Evolutionary conservation across 2,797 vertebrate genomes (phyloP), one percentile per base, ranked within the genome.

Genomic region (Anas georgica): DNA sequence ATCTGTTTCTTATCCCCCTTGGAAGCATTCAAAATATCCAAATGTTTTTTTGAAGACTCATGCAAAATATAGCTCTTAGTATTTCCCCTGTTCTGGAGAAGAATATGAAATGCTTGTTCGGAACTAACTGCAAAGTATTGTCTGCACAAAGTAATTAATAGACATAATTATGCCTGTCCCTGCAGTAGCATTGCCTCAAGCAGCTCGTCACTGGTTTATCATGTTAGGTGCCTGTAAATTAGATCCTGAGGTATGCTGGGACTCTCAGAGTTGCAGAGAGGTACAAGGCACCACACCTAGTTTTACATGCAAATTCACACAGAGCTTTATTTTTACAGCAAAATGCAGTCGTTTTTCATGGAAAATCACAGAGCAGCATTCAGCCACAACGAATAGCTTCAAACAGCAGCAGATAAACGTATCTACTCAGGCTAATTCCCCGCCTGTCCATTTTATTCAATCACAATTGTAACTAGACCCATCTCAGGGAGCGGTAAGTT

Each of bases 1-100:
- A 92, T 91, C 76, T 88, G 63, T 86, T 94, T 80, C 86, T 88
- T 85, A 76, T 93, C 60, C 83, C 14, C 22, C 52, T 55, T 84
- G 58, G 48, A 95, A 73, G 46, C 55, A 76, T 78, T 5, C 46
- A 90, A 78, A 93, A 86, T 58, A 90, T 45, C 62, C 72, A 72
- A 69, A 68, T 81, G 52, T 67, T 83, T 48, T 48, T 88, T 46
- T 74, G 43, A 62, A 70, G 83, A 78, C 15, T 92, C 66, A 33
- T 35, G 20, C 21, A 35, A 85, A 54, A 3, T 78, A 4, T 3
- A 77, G 4, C 17, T 87, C 35, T 54, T 46, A 77, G 11, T 48
- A 39, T 73, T 86, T 88, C 29, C 15, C 43, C 29, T 82, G 35
- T 45, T 84, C 67, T 63, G 74, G 63, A 88, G 48, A 63, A 90